Conservation (phyloP, 1,140 invertebrate genomes). For the Polyergus mexicanus region DNA sequence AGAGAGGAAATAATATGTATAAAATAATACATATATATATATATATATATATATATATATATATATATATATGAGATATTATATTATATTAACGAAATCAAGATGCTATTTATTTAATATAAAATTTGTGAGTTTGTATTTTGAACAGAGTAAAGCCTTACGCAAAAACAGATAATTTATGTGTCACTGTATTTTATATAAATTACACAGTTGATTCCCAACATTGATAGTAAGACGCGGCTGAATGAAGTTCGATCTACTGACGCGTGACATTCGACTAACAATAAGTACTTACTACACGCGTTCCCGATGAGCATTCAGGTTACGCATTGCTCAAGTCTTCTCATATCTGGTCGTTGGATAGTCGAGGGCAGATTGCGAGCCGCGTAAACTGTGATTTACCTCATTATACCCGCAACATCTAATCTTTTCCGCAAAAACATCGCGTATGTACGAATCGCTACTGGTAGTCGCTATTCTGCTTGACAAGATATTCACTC, state of each 20-base stretch:
- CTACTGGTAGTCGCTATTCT: not conserved
- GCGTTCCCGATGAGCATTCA: constrained; percentile 33
- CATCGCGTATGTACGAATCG: constrained; percentile 24
- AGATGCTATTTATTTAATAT: constrained; percentile 2
- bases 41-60: too few relatives aligned
- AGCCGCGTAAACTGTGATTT: constrained; percentile 24
- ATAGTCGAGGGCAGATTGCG: not conserved
- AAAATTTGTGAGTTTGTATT: not conserved
- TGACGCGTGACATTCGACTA: constrained; percentile 38
- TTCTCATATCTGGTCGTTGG: not conserved
- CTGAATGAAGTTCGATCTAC: constrained; percentile 25
- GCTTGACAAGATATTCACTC: not conserved
- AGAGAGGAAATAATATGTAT: too few relatives aligned
- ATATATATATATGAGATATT: not conserved
- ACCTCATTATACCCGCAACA: constrained; percentile 21
- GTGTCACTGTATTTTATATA: constrained; percentile 11
- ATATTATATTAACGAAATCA: not conserved
- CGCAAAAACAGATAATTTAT: constrained; percentile 5
- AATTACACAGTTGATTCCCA: not conserved
- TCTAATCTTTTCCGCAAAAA: constrained; percentile 42
- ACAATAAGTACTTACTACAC: not conserved
- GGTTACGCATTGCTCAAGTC: constrained; percentile 38
- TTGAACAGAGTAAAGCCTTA: not conserved
- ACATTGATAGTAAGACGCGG: not conserved
- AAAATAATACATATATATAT: too few relatives aligned